Evolutionary conservation across 2,797 vertebrate genomes (phyloP), one percentile per base, ranked within the genome.

Genomic region (Gila robusta): DNA sequence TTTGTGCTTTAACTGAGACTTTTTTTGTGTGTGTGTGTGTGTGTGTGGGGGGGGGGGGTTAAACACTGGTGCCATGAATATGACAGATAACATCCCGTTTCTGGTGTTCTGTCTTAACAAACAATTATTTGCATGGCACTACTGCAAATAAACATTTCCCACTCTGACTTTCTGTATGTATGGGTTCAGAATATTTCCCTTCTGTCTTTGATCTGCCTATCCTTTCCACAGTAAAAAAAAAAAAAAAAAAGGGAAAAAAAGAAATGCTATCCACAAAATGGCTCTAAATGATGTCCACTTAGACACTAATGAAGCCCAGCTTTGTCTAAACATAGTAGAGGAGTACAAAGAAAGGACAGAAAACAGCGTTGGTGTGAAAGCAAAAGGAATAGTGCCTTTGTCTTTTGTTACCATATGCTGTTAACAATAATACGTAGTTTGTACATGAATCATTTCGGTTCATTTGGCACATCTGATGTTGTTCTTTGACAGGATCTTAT

Each of bases 401-500:
- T 76, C 88, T 79, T 82, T 77, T 82, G 81, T 79, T 71, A 67
- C 32, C 49, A 73, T 32, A 39, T 23, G 35, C 19, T 52, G 76
- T 67, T 82, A 85, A 82, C 39, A 44, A 11, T 16, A 71, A 59
- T 71, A 17, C 76, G 16, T 79, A 35, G 6, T 79, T 85, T 44
- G 49, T n/a, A n/a, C 9, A 7, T 85, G 52, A 72, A 89, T 85
- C 49, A 76, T 82, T 78, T 62, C 52, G 77, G 77, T 79, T 84
- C 83, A 32, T 80, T 84, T 59, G 87, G 77, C 70, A 47, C 41
- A 41, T 79, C 82, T 66, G 21, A 35, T 76, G 74, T 83, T 90
- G 59, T 82, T 87, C 52, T 85, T 81, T 81, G 76, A 77, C 17
- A 52, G 76, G 52, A 73, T 19, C 26, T 35, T 79, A 80, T 66